Base-by-base conservation (phyloP, 2,113 vertebrate genomes). In the Recurvirostra avosetta region DNA sequence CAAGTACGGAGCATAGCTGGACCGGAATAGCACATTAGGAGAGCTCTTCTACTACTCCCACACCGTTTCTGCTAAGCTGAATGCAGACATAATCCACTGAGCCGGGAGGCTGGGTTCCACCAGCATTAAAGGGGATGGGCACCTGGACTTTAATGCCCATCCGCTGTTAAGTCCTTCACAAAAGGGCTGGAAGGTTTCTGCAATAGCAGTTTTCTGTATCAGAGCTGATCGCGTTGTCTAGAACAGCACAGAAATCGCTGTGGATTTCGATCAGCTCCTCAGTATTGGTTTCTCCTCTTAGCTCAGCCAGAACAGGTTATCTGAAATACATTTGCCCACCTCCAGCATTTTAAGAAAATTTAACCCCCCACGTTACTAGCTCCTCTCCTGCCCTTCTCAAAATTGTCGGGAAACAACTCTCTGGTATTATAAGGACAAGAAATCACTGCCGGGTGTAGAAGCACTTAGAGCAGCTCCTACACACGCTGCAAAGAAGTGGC, bases 221-320 rank as follows among this genome's bases (percentile, higher is more conserved):
- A 41, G 77, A 30, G 65, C 82, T 50, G 55, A n/a, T 18, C 0
- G 3, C 2, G 36, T 20, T 49, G 17, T 40, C 19, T 18, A 38
- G n/a, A 47, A 11, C 49, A 70, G 65, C 34, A 23, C 0, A 82
- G 70, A 41, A 61, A 65, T 66, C 61, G 25, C 7, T 0, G 3
- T 0, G 2, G 18, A 30, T 70, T 81, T 74, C 1, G 0, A 7
- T 40, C 43, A 63, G 0, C 15, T 12, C 40, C 32, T 63, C 4
- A 1, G 6, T 10, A 34, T 11, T 49, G 43, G 15, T 32, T 68
- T 77, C 49, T 73, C n/a, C 38, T 40, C 49, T 43, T 11, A 73
- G 88, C 66, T 82, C 53, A 89, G n/a, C 61, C 52, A 40, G 56
- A 73, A n/a, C 30, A 36, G 18, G 22, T 7, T 10, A 5, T 22